Percentiles rank a stretch among this genome's conserved stretches.
These are phyloP conservation scores for Machimus atricapillus DNA, from an alignment of 2,888 invertebrate genomes.

Conservation along the genomic window DNA sequence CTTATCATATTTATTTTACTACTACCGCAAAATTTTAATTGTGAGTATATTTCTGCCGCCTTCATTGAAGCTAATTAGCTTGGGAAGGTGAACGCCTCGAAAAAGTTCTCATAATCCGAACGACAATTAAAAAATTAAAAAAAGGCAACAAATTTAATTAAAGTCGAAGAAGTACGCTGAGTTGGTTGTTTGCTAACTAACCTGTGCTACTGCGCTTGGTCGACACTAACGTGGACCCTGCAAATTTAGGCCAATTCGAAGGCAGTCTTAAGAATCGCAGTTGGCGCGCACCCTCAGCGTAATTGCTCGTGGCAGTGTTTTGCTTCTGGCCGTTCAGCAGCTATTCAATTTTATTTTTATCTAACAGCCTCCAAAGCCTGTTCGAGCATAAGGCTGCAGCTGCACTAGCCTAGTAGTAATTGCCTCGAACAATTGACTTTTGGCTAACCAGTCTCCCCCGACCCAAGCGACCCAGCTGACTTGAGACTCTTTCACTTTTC, in stretches of 20 bases:
- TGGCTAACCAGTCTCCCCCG: neutral
- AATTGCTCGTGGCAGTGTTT: neutral
- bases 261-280: neutral
- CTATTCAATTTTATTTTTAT: neutral
- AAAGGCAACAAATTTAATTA: neutral
- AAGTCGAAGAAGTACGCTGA: neutral
- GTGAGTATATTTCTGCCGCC: neutral
- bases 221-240: neutral
- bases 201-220: neutral
- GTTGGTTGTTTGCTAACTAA: neutral
- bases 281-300: neutral
- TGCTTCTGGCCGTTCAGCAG: neutral
- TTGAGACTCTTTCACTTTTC: slow-evolving; percentile 10
- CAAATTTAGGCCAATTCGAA: neutral
- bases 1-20: neutral
- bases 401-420: neutral
- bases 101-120: neutral
- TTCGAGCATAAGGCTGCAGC: neutral
- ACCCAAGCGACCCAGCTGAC: neutral
- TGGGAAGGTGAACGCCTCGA: neutral
- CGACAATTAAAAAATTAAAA: neutral
- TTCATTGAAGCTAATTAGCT: neutral
- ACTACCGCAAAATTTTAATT: neutral
- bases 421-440: neutral
- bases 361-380: neutral